A percentile compares a stretch with the other conserved stretches of the same genome.
These are phyloP conservation scores for Edolisoma coerulescens DNA, from an alignment of 2,113 vertebrate species.

Conservation along the genomic window DNA sequence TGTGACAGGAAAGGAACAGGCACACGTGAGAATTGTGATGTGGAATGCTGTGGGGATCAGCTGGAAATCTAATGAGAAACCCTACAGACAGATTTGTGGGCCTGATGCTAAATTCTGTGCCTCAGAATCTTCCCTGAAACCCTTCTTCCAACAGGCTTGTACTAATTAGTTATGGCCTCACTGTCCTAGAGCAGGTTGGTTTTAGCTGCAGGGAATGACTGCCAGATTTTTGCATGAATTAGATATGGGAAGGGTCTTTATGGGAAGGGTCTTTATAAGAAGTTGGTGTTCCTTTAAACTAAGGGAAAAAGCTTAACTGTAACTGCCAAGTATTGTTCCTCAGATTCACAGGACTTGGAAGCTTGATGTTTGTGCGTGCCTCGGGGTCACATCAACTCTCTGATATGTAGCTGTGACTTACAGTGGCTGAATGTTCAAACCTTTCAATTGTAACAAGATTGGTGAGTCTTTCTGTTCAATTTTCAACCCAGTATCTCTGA, in stretches of 20 bases:
- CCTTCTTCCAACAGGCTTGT: background rate
- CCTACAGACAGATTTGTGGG: rapidly evolving
- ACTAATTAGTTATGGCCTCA: rapidly evolving
- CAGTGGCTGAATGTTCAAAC: background rate
- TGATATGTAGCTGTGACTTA: rapidly evolving
- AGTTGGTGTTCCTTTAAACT: background rate
- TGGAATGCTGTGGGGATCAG: background rate
- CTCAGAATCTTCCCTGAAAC: background rate
- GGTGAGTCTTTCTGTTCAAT: background rate
- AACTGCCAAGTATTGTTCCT: background rate
- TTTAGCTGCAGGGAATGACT: background rate
- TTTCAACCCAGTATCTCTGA: background rate
- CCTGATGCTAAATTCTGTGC: no score
- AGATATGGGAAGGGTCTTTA: background rate
- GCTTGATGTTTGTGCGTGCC: background rate
- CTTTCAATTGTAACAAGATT: background rate
- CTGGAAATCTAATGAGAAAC: background rate
- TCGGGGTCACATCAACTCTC: background rate
- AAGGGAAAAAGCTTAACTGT: background rate
- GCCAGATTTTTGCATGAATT: background rate
- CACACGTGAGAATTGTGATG: rapidly evolving
- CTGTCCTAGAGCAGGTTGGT: background rate
- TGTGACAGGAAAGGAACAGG: background rate
- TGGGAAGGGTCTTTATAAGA: background rate
- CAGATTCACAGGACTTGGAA: background rate